phyloP scores from a whole-genome alignment of 2,113 vertebrate species.

The Kryptolebias marmoratus region DNA sequence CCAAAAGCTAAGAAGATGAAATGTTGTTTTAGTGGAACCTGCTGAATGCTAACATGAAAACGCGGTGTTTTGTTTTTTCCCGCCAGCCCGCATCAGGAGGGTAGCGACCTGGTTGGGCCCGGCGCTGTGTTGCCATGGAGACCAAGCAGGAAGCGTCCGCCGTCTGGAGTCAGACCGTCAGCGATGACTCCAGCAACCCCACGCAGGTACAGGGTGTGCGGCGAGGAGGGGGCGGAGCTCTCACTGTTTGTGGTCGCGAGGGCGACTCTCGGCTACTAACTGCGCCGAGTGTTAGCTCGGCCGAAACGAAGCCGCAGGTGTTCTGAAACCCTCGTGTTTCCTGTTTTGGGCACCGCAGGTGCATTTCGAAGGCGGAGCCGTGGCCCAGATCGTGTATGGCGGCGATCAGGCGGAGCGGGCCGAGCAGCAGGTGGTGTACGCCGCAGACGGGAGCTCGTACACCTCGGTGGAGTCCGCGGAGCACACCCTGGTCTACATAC shows the following conservation, averaged over 20 bases:
- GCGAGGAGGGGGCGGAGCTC: too few species aligned
- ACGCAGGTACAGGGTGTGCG: slow-evolving; percentile 70
- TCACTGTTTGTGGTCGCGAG: too few species aligned
- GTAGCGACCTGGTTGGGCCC: slow-evolving; percentile 37
- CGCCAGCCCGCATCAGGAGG: slow-evolving; percentile 41
- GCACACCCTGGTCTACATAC: slow-evolving; percentile 97
- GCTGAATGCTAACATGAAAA: not conserved
- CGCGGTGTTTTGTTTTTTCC: slow-evolving; percentile 19
- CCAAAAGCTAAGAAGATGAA: too few species aligned
- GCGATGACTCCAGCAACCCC: slow-evolving; percentile 66
- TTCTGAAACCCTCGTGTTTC: not conserved
- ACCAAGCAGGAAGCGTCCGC: slow-evolving; percentile 78
- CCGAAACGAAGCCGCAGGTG: too few species aligned
- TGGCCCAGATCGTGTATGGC: slow-evolving; percentile 96
- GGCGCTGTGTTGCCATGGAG: slow-evolving; percentile 73
- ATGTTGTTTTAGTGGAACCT: too few species aligned
- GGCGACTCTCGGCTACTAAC: too few species aligned
- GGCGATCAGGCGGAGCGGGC: slow-evolving; percentile 88
- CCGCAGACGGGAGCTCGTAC: slow-evolving; percentile 92
- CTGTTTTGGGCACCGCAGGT: slow-evolving; percentile 80
- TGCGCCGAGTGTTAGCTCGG: too few species aligned
- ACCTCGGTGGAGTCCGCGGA: slow-evolving; percentile 95
- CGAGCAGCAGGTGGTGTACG: slow-evolving; percentile 93
- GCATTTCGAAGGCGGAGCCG: slow-evolving; percentile 90
- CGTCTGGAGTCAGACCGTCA: slow-evolving; percentile 77